Conservation (phyloP, 2,888 invertebrate genomes). For the Gortyna flavago region DNA sequence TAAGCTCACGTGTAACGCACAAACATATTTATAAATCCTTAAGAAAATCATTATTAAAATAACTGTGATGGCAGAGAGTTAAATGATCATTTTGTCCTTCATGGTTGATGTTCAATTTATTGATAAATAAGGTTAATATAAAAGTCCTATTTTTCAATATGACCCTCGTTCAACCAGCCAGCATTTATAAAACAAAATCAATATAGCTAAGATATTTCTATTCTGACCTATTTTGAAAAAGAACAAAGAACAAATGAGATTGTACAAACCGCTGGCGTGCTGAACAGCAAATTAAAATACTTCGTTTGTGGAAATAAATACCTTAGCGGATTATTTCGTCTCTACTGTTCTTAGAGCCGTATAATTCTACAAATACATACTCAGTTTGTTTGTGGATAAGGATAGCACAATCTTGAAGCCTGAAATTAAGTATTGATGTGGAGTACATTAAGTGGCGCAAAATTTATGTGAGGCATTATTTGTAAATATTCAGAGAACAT, state of each 20-base stretch:
- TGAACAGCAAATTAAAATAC: conserved; percentile 60
- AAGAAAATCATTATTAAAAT: not conserved
- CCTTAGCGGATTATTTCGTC: conserved; percentile 54
- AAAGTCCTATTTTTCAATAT: not conserved
- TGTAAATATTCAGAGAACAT: not conserved
- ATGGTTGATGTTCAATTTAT: not conserved
- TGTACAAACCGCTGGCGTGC: conserved; percentile 37
- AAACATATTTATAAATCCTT: too few relatives aligned
- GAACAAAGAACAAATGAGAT: conserved; percentile 55
- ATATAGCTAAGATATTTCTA: conserved; percentile 26
- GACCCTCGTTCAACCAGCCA: not conserved
- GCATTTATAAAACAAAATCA: conserved; percentile 1
- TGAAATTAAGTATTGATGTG: not conserved
- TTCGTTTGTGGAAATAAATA: conserved; percentile 56
- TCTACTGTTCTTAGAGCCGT: conserved; percentile 30
- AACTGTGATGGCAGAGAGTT: not conserved
- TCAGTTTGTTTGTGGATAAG: not conserved
- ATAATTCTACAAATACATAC: conserved; percentile 23
- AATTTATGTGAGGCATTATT: not conserved
- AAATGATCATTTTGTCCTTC: not conserved
- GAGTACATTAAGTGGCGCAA: too few relatives aligned
- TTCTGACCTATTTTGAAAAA: conserved; percentile 43
- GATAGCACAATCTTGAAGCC: not conserved
- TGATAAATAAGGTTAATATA: not conserved
- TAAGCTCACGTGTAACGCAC: not conserved